Evolutionary conservation across 2,888 invertebrate genomes (phyloP).

Genomic region (Megaustenia siamemsis): DNA sequence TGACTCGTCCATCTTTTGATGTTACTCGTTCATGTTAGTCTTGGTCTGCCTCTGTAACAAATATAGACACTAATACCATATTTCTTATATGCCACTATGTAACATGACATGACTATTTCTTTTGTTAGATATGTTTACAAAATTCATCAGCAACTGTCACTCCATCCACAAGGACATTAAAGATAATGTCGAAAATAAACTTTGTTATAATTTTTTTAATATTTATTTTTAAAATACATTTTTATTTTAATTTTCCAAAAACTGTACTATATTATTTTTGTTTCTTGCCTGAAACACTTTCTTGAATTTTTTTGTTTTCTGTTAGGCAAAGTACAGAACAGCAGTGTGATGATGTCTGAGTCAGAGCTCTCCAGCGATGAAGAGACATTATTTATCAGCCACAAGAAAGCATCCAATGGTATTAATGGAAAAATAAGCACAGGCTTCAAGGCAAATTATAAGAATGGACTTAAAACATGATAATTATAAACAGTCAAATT

Average conservation of each 20-base stretch:
- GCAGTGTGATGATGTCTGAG: conserved; percentile 78
- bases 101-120: no score
- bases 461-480: conserved; percentile 65
- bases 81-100: no score
- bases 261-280: not conserved
- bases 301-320: not conserved
- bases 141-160: no score
- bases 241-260: not conserved
- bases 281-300: no score
- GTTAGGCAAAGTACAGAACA: conserved; percentile 74
- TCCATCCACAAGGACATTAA: no score
- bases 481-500: not conserved
- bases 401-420: conserved; percentile 71
- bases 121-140: no score
- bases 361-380: conserved; percentile 78
- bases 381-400: conserved; percentile 77
- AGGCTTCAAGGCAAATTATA: conserved; percentile 63
- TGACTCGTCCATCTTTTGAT: no score
- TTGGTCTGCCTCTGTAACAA: no score
- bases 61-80: no score
- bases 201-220: no score
- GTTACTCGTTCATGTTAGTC: no score
- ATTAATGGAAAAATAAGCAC: conserved; percentile 65
- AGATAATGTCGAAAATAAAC: no score
- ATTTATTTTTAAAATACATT: not conserved